phyloP scores from a whole-genome alignment of 2,888 invertebrate genomes.

The Pycnomerus fuliginosus region DNA sequence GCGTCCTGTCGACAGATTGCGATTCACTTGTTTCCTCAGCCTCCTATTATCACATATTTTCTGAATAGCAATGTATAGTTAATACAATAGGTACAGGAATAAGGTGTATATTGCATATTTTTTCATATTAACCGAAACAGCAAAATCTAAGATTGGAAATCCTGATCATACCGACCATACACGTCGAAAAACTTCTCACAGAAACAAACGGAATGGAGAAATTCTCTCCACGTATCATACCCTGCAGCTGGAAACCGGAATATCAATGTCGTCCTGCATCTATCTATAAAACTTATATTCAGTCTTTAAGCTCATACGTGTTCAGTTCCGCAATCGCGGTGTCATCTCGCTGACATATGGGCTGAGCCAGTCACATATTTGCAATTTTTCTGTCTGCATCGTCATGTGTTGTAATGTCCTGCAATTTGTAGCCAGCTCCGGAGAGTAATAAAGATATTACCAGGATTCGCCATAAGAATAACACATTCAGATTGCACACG shows the following conservation, averaged over 20 bases:
- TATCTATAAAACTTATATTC: conserved; percentile 41
- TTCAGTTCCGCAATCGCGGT: conserved; percentile 39
- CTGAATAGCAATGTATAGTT: too few species aligned
- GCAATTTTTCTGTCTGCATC: conserved; percentile 47
- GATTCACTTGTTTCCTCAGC: too few species aligned
- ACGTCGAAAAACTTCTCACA: too few species aligned
- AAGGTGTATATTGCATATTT: too few species aligned
- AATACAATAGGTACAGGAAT: too few species aligned
- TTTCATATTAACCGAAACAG: too few species aligned
- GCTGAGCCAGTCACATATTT: conserved; percentile 43
- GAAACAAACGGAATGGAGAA: too few species aligned
- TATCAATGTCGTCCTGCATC: conserved; percentile 28
- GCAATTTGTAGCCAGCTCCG: conserved; percentile 46
- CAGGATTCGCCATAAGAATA: conserved; percentile 37
- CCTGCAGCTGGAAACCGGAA: conserved; percentile 15
- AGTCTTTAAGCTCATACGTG: conserved; percentile 40
- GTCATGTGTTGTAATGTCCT: conserved; percentile 46
- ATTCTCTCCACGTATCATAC: too few species aligned
- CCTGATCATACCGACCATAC: too few species aligned
- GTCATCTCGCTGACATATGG: conserved; percentile 41
- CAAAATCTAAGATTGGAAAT: too few species aligned
- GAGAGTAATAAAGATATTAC: conserved; percentile 48
- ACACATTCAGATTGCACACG: conserved; percentile 34
- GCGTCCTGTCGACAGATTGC: too few species aligned
- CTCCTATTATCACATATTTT: too few species aligned